phyloP scores from a whole-genome alignment of 2,113 vertebrate species.

The Brachyhypopomus occidentalis region DNA sequence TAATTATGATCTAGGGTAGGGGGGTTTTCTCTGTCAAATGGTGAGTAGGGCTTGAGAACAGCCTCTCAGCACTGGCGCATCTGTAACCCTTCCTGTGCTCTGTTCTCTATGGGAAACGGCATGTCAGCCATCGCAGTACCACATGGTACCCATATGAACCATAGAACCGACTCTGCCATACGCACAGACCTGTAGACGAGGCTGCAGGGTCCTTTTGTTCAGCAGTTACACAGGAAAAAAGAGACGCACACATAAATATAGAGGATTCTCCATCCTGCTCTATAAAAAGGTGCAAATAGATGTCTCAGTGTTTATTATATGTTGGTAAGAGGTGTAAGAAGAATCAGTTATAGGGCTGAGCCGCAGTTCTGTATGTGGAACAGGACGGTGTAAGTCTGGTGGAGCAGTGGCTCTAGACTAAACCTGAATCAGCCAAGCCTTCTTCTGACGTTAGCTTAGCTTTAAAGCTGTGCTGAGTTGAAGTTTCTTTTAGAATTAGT shows the following conservation, averaged over 20 bases:
- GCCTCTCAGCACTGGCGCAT: slow-evolving; percentile 62
- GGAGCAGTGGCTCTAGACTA: neutral
- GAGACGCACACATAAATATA: slow-evolving; percentile 6
- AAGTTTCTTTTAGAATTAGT: slow-evolving; percentile 22
- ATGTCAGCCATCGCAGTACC: slow-evolving; percentile 64
- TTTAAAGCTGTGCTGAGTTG: slow-evolving; percentile 28
- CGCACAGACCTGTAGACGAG: neutral
- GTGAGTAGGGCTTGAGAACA: slow-evolving; percentile 60
- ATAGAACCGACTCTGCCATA: slow-evolving; percentile 47
- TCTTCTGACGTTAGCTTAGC: neutral
- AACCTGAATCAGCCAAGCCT: neutral
- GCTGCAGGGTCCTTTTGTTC: slow-evolving; percentile 17
- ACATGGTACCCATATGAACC: slow-evolving; percentile 64
- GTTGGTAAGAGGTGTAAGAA: slow-evolving; percentile 49
- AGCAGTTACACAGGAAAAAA: slow-evolving; percentile 54
- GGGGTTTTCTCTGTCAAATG: slow-evolving; percentile 29
- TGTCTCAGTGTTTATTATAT: slow-evolving; percentile 57
- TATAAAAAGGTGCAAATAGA: slow-evolving; percentile 40
- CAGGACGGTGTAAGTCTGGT: neutral
- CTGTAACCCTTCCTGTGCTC: slow-evolving; percentile 61
- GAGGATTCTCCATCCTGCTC: slow-evolving; percentile 15
- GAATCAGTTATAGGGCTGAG: neutral
- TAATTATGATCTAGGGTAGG: slow-evolving; percentile 34
- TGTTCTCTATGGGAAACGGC: slow-evolving; percentile 75
- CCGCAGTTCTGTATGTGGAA: neutral